Percentiles rank a stretch among this genome's conserved stretches.
These are phyloP conservation scores for Capra hircus DNA, from an alignment of 2,113 vertebrate species.

Conservation along the genomic window DNA sequence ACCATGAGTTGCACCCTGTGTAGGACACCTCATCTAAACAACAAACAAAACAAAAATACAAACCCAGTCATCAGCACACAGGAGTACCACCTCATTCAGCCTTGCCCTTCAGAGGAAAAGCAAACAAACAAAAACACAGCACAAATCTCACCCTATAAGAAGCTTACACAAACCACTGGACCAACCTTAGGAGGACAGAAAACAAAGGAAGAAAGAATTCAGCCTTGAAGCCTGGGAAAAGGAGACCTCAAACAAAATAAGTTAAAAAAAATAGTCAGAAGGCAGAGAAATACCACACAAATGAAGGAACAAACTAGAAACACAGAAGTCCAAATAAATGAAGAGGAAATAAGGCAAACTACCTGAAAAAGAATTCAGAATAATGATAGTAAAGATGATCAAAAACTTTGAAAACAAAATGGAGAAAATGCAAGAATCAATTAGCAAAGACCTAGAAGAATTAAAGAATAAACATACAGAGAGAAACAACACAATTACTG, in stretches of 20 bases:
- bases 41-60: neutral
- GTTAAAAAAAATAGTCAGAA: neutral
- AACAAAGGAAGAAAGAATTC: neutral
- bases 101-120: neutral
- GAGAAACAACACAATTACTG: neutral
- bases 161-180: neutral
- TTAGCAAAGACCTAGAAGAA: neutral
- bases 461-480: neutral
- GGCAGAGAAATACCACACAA: neutral
- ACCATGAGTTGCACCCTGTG: neutral
- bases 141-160: neutral
- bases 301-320: neutral
- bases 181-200: neutral
- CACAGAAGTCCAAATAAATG: neutral
- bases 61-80: neutral
- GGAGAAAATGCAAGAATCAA: neutral
- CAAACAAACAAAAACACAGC: neutral
- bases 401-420: neutral
- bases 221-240: neutral
- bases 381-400: neutral
- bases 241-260: neutral
- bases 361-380: neutral
- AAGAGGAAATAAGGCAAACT: neutral
- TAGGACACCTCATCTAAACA: neutral
- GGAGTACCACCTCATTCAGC: neutral